These are phyloP conservation scores for Drosophila melanosoma DNA, from an alignment of 2,888 invertebrate species.

Conservation along the genomic window DNA sequence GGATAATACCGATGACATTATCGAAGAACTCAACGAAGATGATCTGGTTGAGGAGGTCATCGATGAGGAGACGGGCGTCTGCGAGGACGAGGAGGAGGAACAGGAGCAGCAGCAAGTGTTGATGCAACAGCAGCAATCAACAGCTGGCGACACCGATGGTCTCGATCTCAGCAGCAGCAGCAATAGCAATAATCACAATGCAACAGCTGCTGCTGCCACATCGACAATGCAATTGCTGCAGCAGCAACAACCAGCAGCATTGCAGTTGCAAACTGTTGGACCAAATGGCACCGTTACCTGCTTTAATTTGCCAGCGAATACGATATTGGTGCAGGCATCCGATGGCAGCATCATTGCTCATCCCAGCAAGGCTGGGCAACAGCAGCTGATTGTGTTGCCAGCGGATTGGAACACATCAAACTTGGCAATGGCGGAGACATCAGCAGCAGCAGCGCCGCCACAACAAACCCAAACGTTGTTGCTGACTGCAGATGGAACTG, in stretches of 20 bases:
- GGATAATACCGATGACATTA: constrained; percentile 66
- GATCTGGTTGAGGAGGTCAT: constrained; percentile 78
- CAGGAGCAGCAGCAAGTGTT: constrained; percentile 31
- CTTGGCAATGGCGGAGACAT: constrained; percentile 37
- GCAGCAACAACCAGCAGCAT: constrained; percentile 52
- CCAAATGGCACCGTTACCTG: constrained; percentile 82
- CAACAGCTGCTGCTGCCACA: constrained; percentile 33
- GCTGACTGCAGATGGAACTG: constrained; percentile 75
- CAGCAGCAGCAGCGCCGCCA: constrained; percentile 36
- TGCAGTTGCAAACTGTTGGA: constrained; percentile 80
- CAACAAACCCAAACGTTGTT: constrained; percentile 70
- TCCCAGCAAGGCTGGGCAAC: constrained; percentile 75
- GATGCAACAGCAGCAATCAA: constrained; percentile 25
- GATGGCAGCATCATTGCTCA: constrained; percentile 79
- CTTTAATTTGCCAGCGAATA: constrained; percentile 81
- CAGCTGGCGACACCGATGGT: constrained; percentile 39
- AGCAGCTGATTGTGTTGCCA: constrained; percentile 78
- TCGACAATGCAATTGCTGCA: constrained; percentile 11
- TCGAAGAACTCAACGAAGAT: constrained; percentile 72
- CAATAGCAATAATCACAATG: constrained; percentile 33
- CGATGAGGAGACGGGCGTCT: constrained; percentile 63
- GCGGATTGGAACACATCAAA: constrained; percentile 65
- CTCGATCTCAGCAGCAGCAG: constrained; percentile 48
- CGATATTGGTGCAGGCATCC: constrained; percentile 80
- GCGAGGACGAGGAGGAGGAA: constrained; percentile 56